These are phyloP conservation scores for Trichogramma evanescens DNA, from an alignment of 2,888 invertebrate genomes.

Conservation along the genomic window DNA sequence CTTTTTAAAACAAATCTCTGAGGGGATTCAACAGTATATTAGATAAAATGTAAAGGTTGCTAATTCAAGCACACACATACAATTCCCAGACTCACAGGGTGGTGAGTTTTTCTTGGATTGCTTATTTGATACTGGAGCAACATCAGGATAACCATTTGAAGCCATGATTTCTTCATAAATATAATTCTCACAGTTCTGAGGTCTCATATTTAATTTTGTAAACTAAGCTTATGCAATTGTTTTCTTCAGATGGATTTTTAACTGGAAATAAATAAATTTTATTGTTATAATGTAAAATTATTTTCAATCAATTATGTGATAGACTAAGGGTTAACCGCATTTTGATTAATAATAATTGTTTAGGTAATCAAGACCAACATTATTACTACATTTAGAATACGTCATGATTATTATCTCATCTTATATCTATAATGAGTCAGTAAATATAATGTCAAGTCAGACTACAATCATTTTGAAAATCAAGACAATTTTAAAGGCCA, in stretches of 20 bases:
- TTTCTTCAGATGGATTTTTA: constrained; percentile 1
- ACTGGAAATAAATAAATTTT: constrained; percentile 6
- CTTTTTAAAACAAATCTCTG: constrained; percentile 18
- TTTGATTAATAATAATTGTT: not conserved
- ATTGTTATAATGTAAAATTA: not conserved
- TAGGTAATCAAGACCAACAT: not conserved
- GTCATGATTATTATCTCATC: not conserved
- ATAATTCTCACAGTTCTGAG: constrained; percentile 51
- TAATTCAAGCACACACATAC: constrained; percentile 47
- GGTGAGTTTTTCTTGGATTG: constrained; percentile 41
- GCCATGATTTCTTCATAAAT: constrained; percentile 42
- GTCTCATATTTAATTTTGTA: constrained; percentile 46
- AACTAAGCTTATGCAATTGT: constrained; percentile 15
- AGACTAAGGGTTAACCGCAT: not conserved
- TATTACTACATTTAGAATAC: not conserved
- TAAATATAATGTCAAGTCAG: not conserved
- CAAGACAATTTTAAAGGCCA: too few relatives aligned
- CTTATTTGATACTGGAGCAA: constrained; percentile 29
- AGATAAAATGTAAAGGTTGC: constrained; percentile 34
- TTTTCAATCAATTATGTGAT: not conserved
- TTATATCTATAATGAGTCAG: not conserved
- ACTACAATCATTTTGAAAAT: too few relatives aligned
- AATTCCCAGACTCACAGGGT: constrained; percentile 46
- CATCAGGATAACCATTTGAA: constrained; percentile 39
- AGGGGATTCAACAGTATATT: constrained; percentile 5